Evolutionary conservation across 2,113 vertebrate genomes (phyloP).

Genomic region (Crocuta crocuta): DNA sequence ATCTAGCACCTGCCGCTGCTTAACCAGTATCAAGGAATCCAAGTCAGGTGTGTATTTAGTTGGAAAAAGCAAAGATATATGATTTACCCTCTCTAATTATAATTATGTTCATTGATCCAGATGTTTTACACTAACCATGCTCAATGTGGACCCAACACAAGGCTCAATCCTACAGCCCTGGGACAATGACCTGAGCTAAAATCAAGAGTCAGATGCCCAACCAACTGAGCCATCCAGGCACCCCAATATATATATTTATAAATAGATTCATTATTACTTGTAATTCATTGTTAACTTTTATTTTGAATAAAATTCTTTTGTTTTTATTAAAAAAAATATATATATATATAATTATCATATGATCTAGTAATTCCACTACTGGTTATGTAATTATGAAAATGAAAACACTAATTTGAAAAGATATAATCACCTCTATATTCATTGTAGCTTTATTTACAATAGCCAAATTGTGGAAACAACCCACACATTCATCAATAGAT

Average conservation of each 20-base stretch:
- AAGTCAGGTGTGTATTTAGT: background rate
- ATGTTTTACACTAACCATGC: background rate
- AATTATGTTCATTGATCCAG: background rate
- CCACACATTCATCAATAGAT: background rate
- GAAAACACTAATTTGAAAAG: background rate
- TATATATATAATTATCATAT: no score
- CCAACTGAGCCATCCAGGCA: no score
- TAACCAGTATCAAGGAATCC: background rate
- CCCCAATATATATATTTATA: no score
- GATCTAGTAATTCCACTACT: background rate
- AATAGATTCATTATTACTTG: no score
- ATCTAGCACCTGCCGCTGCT: background rate
- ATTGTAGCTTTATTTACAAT: background rate
- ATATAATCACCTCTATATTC: background rate
- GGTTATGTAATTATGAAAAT: background rate
- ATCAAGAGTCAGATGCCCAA: no score
- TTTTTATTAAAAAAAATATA: no score
- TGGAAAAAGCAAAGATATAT: background rate
- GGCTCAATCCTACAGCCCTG: no score
- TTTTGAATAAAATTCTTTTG: no score
- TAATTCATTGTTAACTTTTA: no score
- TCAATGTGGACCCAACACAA: no score
- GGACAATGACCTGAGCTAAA: no score
- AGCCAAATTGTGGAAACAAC: background rate
- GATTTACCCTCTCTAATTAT: background rate